phyloP scores from a whole-genome alignment of 2,888 invertebrate species.

The Slavum lentiscoides region DNA sequence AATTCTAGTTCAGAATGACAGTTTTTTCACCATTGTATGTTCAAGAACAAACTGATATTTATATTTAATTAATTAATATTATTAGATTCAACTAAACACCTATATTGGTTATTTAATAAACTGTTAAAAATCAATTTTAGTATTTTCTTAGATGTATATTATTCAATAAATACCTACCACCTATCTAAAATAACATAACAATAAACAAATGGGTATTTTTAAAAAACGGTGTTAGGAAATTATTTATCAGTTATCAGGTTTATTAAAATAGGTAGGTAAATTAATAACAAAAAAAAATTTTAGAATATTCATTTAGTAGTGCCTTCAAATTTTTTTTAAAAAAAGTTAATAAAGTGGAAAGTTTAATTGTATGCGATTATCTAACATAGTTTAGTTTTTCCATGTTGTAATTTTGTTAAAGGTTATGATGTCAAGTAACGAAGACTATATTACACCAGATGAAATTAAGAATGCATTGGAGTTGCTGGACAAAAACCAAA shows the following conservation, averaged over 20 bases:
- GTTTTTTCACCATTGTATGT: slow-evolving; percentile 14
- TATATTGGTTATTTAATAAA: slow-evolving; percentile 25
- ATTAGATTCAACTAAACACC: background rate
- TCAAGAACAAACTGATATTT: slow-evolving; percentile 8
- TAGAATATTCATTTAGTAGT: background rate
- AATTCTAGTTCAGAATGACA: background rate
- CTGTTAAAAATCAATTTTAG: slow-evolving; percentile 5
- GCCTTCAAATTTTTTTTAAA: background rate
- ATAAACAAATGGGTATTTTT: background rate
- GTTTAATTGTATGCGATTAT: slow-evolving; percentile 25
- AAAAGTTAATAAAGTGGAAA: slow-evolving; percentile 32
- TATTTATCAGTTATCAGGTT: background rate
- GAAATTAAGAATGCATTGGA: slow-evolving; percentile 40
- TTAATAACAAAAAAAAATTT: background rate
- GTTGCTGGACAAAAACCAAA: slow-evolving; percentile 37
- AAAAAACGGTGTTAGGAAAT: background rate
- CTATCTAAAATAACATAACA: background rate
- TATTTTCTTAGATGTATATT: slow-evolving; percentile 12
- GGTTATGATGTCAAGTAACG: slow-evolving; percentile 46
- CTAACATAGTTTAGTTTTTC: slow-evolving; percentile 38
- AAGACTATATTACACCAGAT: slow-evolving; percentile 41
- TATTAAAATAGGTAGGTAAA: background rate
- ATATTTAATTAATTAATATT: background rate
- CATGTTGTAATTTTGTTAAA: slow-evolving; percentile 52
- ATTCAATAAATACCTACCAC: background rate